These are phyloP conservation scores for Musca domestica DNA, from an alignment of 1,140 invertebrate species.

Conservation along the genomic window DNA sequence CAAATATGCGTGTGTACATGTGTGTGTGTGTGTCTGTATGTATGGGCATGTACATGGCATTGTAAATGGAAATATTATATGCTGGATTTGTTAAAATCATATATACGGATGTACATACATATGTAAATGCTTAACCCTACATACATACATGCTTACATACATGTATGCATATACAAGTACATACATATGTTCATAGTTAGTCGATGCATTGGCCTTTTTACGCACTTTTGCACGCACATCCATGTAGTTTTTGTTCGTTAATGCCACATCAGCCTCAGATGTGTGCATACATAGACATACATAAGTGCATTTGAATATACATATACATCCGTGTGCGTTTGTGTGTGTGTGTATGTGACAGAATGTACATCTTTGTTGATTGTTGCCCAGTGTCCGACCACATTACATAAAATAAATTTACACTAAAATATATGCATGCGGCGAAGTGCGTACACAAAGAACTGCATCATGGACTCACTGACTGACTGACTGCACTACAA, in stretches of 20 bases:
- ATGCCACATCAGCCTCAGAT: neutral
- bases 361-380: neutral
- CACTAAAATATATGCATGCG: conserved; percentile 18
- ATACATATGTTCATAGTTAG: neutral
- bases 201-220: neutral
- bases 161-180: neutral
- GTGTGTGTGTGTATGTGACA: neutral
- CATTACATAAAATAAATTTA: conserved; percentile 22
- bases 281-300: neutral
- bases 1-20: neutral
- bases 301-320: neutral
- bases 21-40: neutral
- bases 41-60: too few relatives aligned
- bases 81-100: neutral
- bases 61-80: too few relatives aligned
- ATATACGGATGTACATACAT: neutral
- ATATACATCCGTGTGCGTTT: neutral
- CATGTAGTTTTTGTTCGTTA: neutral
- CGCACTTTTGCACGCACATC: neutral
- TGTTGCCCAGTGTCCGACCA: conserved; percentile 11
- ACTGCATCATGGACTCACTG: conserved; percentile 7
- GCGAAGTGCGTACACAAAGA: neutral
- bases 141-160: neutral
- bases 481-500: too few relatives aligned
- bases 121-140: neutral